These are phyloP conservation scores for Muscicapa comitata DNA, from an alignment of 2,797 vertebrate genomes.

Conservation along the genomic window DNA sequence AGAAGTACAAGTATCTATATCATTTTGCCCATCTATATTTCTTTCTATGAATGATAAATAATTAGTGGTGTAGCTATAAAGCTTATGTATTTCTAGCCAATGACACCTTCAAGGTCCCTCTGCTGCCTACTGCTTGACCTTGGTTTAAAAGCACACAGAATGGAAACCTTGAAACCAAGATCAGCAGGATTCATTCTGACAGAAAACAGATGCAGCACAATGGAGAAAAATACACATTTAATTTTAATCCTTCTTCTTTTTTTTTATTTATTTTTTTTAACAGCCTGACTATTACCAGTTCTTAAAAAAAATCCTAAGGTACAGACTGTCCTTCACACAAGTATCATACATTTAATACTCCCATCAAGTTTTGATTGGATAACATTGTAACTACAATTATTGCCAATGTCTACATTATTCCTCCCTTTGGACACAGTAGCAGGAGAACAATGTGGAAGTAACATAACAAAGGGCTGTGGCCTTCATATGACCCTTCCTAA, in stretches of 20 bases:
- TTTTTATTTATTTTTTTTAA: neutral
- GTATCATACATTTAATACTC: conserved; percentile 16
- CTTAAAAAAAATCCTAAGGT: conserved; percentile 40
- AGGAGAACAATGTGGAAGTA: neutral
- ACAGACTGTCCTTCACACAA: conserved; percentile 58
- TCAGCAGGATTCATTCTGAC: conserved; percentile 80
- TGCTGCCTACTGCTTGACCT: conserved; percentile 79
- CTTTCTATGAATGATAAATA: conserved; percentile 75
- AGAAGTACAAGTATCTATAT: conserved; percentile 14
- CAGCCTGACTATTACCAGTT: conserved; percentile 50
- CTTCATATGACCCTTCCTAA: conserved; percentile 15
- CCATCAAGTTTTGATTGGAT: neutral
- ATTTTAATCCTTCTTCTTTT: conserved; percentile 35
- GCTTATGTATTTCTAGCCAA: conserved; percentile 80
- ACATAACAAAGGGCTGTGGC: neutral
- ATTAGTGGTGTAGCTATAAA: conserved; percentile 78
- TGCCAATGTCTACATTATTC: neutral
- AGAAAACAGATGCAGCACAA: conserved; percentile 76
- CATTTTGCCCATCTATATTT: conserved; percentile 45
- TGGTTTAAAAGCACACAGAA: conserved; percentile 79
- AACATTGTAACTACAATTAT: neutral
- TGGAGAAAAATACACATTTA: conserved; percentile 69
- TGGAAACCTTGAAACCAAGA: conserved; percentile 80
- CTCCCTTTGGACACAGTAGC: neutral
- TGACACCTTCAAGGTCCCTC: conserved; percentile 81